Conservation (phyloP, 2,113 vertebrate species). For the Urocitellus parryii region DNA sequence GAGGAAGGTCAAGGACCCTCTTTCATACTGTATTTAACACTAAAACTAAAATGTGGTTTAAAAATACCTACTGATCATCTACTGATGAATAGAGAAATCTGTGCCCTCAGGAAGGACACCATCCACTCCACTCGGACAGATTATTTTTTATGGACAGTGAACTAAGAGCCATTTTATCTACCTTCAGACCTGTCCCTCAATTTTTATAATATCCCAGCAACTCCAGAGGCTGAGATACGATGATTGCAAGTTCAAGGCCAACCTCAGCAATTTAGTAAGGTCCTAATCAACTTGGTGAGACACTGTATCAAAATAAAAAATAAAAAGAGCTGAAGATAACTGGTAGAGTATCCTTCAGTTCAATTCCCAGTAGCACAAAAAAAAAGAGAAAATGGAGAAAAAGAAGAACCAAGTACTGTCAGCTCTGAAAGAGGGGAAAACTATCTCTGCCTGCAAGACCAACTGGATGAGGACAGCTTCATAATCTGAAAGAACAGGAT, state of each 20-base stretch:
- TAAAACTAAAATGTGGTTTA: conserved; percentile 37
- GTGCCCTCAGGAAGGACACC: neutral
- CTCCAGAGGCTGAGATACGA: too few species aligned
- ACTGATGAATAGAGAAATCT: neutral
- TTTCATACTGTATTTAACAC: conserved; percentile 6
- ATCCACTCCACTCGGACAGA: neutral
- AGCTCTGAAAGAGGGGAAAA: neutral
- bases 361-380: too few species aligned
- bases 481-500: neutral
- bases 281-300: too few species aligned
- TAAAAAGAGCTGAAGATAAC: too few species aligned
- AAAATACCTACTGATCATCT: neutral
- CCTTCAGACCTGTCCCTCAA: too few species aligned
- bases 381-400: neutral
- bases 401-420: neutral
- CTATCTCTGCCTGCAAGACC: neutral
- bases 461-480: neutral
- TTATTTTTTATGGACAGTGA: neutral
- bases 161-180: too few species aligned
- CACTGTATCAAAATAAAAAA: too few species aligned
- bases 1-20: neutral
- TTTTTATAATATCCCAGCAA: too few species aligned
- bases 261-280: too few species aligned
- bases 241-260: too few species aligned
- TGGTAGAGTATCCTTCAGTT: too few species aligned